Percentiles rank a stretch among this genome's conserved stretches.
These are phyloP conservation scores for Parotia lawesii DNA, from an alignment of 2,113 vertebrate genomes.

Conservation along the genomic window DNA sequence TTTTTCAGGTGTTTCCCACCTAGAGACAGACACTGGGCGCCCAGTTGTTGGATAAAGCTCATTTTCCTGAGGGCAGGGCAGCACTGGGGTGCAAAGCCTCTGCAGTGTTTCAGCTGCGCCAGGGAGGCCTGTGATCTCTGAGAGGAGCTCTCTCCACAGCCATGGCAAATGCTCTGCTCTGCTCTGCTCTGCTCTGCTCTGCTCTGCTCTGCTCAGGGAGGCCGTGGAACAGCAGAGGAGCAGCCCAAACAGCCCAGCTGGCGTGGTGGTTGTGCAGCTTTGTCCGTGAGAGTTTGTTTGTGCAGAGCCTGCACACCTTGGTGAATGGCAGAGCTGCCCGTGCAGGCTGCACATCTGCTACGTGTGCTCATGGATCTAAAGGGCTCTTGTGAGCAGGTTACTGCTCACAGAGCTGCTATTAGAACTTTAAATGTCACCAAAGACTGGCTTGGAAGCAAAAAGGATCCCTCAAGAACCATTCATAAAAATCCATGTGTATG, in stretches of 20 bases:
- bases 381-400: background rate
- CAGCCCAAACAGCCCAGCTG: background rate
- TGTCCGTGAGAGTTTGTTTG: background rate
- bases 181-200: background rate
- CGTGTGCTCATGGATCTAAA: background rate
- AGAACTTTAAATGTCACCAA: slow-evolving; percentile 1
- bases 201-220: background rate
- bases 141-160: background rate
- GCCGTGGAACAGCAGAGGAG: background rate
- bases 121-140: background rate
- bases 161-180: background rate
- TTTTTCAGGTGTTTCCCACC: background rate
- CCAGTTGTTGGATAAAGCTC: background rate
- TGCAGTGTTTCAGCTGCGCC: background rate
- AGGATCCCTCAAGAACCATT: background rate
- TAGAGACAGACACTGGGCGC: background rate
- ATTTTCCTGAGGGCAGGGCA: background rate
- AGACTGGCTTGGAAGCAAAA: background rate
- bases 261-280: background rate
- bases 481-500: background rate
- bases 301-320: background rate
- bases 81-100: background rate
- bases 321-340: background rate
- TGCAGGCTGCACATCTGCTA: background rate
- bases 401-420: background rate